These are phyloP conservation scores for Hirundichthys speculiger DNA, from an alignment of 2,113 vertebrate genomes.

Conservation along the genomic window DNA sequence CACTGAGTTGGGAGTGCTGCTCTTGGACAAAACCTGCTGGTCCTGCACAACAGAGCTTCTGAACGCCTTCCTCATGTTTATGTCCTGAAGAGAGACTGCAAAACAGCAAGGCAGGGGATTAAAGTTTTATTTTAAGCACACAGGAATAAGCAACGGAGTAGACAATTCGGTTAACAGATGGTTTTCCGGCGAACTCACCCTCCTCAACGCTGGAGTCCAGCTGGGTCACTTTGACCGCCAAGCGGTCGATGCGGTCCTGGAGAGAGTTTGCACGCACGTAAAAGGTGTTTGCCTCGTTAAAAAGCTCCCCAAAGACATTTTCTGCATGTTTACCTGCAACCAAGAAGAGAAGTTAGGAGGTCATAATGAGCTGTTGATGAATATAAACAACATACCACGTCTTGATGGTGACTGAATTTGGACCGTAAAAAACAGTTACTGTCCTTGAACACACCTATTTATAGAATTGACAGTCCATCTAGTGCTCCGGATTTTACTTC, in stretches of 20 bases:
- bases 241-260: conserved; percentile 94
- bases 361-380: background rate
- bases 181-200: conserved; percentile 79
- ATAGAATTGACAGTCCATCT: background rate
- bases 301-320: conserved; percentile 96
- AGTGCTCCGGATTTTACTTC: conserved; percentile 26
- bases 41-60: conserved; percentile 90
- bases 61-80: conserved; percentile 96
- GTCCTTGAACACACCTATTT: background rate
- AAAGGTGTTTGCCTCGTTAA: conserved; percentile 96
- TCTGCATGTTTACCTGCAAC: conserved; percentile 93
- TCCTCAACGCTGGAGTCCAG: conserved; percentile 89
- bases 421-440: background rate
- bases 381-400: no score
- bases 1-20: conserved; percentile 86
- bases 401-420: background rate
- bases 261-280: conserved; percentile 93
- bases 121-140: background rate
- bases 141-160: background rate
- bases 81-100: conserved; percentile 94
- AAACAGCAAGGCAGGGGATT: conserved; percentile 22
- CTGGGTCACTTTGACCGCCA: conserved; percentile 91
- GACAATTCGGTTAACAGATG: background rate
- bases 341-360: conserved; percentile 1
- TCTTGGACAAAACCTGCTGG: conserved; percentile 94